A percentile compares a stretch with the other conserved stretches of the same genome.
phyloP scores from a whole-genome alignment of 2,797 vertebrate genomes.

The Cynodonichthys magdalenae region DNA sequence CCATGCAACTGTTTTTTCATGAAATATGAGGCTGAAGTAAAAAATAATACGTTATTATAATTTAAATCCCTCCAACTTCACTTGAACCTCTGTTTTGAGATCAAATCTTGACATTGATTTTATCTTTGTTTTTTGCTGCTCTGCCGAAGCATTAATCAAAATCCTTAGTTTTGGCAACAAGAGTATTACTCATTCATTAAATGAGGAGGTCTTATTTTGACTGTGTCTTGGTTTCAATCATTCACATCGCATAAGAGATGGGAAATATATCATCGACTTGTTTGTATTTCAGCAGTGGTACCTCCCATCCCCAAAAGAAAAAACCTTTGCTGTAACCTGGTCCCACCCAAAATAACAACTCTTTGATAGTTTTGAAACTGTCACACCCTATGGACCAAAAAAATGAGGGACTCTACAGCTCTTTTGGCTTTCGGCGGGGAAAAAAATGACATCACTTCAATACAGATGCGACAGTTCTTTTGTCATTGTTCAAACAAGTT shows the following conservation, averaged over 20 bases:
- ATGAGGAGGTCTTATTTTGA: slow-evolving; percentile 22
- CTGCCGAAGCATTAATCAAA: too few species aligned
- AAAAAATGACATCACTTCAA: slow-evolving; percentile 38
- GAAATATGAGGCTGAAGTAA: too few species aligned
- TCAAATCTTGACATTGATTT: too few species aligned
- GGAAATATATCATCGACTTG: slow-evolving; percentile 50
- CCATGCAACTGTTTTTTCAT: too few species aligned
- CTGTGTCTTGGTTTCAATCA: slow-evolving; percentile 23
- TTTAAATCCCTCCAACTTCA: too few species aligned
- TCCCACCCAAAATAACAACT: slow-evolving; percentile 39
- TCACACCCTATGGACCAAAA: slow-evolving; percentile 22
- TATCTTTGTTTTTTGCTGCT: too few species aligned
- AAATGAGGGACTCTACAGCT: neutral
- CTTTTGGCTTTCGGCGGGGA: slow-evolving; percentile 14
- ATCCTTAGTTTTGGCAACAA: too few species aligned
- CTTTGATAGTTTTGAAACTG: slow-evolving; percentile 54
- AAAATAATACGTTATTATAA: too few species aligned
- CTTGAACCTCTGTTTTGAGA: too few species aligned
- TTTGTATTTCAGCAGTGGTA: slow-evolving; percentile 32
- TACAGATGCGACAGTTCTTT: slow-evolving; percentile 45
- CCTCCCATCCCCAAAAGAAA: slow-evolving; percentile 30
- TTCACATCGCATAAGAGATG: neutral
- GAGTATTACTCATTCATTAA: neutral
- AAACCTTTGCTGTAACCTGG: slow-evolving; percentile 38
- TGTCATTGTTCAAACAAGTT: slow-evolving; percentile 51